phyloP scores from a whole-genome alignment of 2,888 invertebrate genomes.

The Ceratothoa steindachneri region DNA sequence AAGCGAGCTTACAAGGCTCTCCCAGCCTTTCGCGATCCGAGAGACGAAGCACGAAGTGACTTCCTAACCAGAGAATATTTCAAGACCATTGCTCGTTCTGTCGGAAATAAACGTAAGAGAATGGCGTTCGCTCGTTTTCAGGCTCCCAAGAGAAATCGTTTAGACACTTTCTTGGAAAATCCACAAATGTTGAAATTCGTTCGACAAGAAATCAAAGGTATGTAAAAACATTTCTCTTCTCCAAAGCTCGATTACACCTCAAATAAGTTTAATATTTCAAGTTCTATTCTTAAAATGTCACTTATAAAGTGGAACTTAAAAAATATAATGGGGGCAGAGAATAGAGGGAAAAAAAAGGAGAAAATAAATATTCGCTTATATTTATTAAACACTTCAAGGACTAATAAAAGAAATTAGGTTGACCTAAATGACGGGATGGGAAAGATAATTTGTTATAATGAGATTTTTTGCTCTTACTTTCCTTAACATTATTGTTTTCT shows the following conservation, averaged over 20 bases:
- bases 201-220: not conserved
- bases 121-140: not conserved
- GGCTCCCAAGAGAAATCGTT: not conserved
- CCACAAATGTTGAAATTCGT: not conserved
- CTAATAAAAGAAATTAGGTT: too few relatives aligned
- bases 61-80: conserved; percentile 34
- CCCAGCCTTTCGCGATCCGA: not conserved
- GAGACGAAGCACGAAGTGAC: conserved; percentile 9
- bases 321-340: too few relatives aligned
- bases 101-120: conserved; percentile 33
- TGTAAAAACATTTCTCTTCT: not conserved
- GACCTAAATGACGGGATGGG: too few relatives aligned
- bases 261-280: too few relatives aligned
- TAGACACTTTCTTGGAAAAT: not conserved
- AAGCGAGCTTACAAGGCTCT: not conserved
- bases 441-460: too few relatives aligned
- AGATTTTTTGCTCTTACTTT: too few relatives aligned
- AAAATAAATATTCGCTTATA: too few relatives aligned
- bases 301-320: too few relatives aligned
- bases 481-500: too few relatives aligned
- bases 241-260: not conserved
- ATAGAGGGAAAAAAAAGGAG: too few relatives aligned
- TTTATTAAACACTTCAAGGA: too few relatives aligned
- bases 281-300: too few relatives aligned
- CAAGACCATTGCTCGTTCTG: conserved; percentile 33